A percentile compares a stretch with the other conserved stretches of the same genome.
Evolutionary conservation across 2,797 vertebrate genomes (phyloP).

Genomic region (Aplochiton taeniatus): DNA sequence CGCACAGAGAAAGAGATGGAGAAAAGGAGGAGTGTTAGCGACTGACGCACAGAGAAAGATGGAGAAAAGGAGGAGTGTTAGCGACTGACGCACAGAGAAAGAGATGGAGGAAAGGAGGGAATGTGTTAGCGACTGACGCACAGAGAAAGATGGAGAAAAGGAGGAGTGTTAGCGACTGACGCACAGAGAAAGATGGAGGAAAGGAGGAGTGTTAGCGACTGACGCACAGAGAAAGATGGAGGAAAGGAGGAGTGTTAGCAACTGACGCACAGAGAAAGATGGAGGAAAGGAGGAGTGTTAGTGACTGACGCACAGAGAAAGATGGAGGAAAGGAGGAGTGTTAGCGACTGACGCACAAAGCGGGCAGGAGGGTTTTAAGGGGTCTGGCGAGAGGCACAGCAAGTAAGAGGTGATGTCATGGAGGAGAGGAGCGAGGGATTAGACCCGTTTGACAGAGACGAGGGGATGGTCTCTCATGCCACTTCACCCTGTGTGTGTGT

Average conservation of each 20-base stretch:
- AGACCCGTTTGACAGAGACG: conserved; percentile 65
- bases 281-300: conserved; percentile 7
- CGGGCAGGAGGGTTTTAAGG: conserved; percentile 25
- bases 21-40: conserved; percentile 40
- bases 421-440: conserved; percentile 65
- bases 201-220: no score
- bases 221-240: conserved; percentile 32
- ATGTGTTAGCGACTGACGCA: no score
- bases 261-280: no score
- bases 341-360: conserved; percentile 59
- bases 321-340: conserved; percentile 54
- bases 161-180: no score
- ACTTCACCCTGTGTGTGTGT: conserved; percentile 52
- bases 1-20: conserved; percentile 40
- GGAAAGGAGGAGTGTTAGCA: conserved; percentile 40
- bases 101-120: conserved; percentile 37
- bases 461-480: conserved; percentile 68
- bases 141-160: conserved; percentile 41
- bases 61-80: conserved; percentile 38
- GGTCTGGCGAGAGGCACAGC: conserved; percentile 45
- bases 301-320: no score
- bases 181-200: conserved; percentile 33
- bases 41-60: conserved; percentile 37
- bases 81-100: no score
- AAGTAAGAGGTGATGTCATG: conserved; percentile 57